Conservation (phyloP, 2,113 vertebrate species). For the Canis aureus region DNA sequence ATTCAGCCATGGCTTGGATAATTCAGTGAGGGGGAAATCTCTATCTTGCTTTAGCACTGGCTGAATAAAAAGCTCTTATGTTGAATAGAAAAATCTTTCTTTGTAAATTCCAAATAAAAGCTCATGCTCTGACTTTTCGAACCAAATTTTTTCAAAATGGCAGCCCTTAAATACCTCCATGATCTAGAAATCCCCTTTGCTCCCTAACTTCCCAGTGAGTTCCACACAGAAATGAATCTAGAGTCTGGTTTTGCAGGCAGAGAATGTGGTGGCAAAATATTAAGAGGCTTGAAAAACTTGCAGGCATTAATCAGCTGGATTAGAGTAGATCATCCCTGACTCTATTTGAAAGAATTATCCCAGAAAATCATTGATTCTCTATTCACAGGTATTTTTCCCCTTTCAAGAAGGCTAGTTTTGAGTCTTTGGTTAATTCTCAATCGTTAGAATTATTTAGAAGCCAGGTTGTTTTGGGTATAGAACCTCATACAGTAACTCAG, state of each 20-base stretch:
- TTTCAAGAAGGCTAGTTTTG: neutral
- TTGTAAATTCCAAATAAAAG: neutral
- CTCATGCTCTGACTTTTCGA: neutral
- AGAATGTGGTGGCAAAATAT: neutral
- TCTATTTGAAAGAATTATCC: neutral
- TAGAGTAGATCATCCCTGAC: neutral
- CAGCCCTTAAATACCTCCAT: too few relatives aligned
- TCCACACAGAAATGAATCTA: neutral
- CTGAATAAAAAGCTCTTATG: neutral
- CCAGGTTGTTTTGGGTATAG: neutral
- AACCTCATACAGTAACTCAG: neutral
- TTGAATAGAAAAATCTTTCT: neutral
- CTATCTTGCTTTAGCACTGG: neutral
- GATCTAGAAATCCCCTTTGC: neutral
- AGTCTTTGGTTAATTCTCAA: neutral
- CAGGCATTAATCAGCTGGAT: neutral
- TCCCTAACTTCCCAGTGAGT: neutral
- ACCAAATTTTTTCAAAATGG: neutral
- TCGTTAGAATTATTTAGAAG: neutral
- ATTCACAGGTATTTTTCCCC: neutral
- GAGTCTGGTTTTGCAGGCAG: neutral
- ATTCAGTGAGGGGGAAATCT: neutral
- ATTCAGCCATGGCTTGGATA: neutral
- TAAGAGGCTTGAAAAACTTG: neutral
- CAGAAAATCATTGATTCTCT: neutral